phyloP scores from a whole-genome alignment of 1,140 invertebrate species.

The Drosophila tani region DNA sequence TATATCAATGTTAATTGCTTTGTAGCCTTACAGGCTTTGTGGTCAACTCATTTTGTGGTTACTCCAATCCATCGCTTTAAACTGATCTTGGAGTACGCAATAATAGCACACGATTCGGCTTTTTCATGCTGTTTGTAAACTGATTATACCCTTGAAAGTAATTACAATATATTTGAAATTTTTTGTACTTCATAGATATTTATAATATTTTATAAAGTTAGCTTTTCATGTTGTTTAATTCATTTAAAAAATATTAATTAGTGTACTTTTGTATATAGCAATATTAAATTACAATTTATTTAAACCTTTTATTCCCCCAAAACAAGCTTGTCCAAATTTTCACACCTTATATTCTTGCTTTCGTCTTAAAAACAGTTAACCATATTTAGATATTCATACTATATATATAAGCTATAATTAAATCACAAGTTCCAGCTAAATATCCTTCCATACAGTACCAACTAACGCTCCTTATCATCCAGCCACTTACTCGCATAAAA shows the following conservation, averaged over 20 bases:
- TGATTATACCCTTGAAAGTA: constrained; percentile 21
- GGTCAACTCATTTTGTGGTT: constrained; percentile 42
- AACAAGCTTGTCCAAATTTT: no score
- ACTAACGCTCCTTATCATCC: no score
- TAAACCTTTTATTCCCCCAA: no score
- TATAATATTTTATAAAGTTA: not conserved
- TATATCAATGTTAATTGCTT: constrained; percentile 60
- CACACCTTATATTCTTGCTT: no score
- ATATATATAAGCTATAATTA: not conserved
- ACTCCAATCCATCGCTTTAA: constrained; percentile 13
- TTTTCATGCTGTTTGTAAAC: not conserved
- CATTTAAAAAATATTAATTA: not conserved
- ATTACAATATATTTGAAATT: not conserved
- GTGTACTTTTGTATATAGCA: not conserved
- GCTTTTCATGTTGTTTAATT: no score
- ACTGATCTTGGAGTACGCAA: constrained; percentile 8
- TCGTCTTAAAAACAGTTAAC: no score
- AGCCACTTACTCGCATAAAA: not conserved
- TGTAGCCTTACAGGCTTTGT: constrained; percentile 20
- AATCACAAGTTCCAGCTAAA: not conserved
- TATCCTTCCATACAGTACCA: not conserved
- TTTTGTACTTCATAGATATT: not conserved
- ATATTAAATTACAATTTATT: no score
- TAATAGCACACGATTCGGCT: constrained; percentile 20
- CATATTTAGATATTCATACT: no score